Evolutionary conservation across 2,888 invertebrate species (phyloP).

Genomic region (Luperina testacea): DNA sequence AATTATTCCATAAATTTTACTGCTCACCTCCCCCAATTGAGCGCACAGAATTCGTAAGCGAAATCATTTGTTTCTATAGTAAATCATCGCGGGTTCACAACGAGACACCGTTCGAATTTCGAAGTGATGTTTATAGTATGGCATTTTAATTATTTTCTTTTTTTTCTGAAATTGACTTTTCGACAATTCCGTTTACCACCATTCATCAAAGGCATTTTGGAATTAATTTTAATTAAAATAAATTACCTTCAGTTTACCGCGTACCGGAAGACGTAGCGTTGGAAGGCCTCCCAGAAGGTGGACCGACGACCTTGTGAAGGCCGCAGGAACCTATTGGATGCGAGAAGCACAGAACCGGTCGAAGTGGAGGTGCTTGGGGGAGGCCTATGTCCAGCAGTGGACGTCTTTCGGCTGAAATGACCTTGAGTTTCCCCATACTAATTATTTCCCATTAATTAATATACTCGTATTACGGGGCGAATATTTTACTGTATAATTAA

Average conservation of each 20-base stretch:
- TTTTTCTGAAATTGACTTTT: neutral
- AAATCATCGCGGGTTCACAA: neutral
- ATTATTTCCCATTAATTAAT: slow-evolving; percentile 22
- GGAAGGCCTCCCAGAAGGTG: too few species aligned
- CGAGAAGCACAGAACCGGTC: too few species aligned
- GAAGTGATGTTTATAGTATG: neutral
- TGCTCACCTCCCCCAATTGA: too few species aligned
- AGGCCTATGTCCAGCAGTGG: too few species aligned
- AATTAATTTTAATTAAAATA: neutral
- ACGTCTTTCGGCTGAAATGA: neutral
- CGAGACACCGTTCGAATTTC: neutral
- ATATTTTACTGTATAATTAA: slow-evolving; percentile 41
- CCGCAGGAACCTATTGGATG: too few species aligned
- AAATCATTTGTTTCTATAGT: neutral
- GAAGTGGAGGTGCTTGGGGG: too few species aligned
- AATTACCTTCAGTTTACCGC: neutral
- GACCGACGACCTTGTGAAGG: too few species aligned
- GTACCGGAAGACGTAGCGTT: too few species aligned
- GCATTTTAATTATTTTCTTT: too few species aligned
- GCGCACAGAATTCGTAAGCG: too few species aligned
- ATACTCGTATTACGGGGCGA: slow-evolving; percentile 7
- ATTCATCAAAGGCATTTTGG: too few species aligned
- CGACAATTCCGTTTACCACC: neutral
- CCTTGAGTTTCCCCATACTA: neutral
- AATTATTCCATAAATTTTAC: too few species aligned